Evolutionary conservation across 2,113 vertebrate species (phyloP).

Genomic region (Dasyurus viverrinus): DNA sequence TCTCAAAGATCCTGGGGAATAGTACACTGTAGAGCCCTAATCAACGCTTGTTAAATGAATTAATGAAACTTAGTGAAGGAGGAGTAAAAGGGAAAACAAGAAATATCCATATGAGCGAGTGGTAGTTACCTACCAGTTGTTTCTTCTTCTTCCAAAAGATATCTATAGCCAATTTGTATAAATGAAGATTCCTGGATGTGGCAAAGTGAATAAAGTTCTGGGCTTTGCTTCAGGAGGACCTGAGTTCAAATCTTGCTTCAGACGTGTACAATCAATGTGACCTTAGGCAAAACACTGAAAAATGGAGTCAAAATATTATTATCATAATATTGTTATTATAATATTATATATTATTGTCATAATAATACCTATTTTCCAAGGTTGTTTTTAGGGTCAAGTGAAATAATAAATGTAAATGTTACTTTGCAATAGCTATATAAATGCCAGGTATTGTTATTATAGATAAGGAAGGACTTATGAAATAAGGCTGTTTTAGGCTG

Average conservation of each 20-base stretch:
- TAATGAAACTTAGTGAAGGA: background rate
- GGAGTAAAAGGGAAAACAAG: background rate
- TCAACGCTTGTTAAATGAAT: background rate
- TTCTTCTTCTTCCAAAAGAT: background rate
- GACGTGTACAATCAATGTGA: background rate
- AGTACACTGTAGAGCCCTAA: background rate
- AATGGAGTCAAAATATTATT: no score
- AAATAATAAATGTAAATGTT: background rate
- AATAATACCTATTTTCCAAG: background rate
- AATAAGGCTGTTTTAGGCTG: background rate
- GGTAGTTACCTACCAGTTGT: background rate
- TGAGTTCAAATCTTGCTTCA: background rate
- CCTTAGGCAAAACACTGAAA: no score
- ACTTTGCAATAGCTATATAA: background rate
- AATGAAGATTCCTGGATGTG: background rate
- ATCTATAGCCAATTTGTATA: background rate
- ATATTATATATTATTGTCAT: background rate
- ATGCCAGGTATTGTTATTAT: background rate
- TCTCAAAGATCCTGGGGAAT: background rate
- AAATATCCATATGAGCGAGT: background rate
- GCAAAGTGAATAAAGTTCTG: background rate
- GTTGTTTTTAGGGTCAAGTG: background rate
- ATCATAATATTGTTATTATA: no score
- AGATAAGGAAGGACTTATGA: background rate
- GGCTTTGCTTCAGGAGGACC: background rate